These are phyloP conservation scores for Opisthocomus hoazin DNA, from an alignment of 2,113 vertebrate species.

Conservation along the genomic window DNA sequence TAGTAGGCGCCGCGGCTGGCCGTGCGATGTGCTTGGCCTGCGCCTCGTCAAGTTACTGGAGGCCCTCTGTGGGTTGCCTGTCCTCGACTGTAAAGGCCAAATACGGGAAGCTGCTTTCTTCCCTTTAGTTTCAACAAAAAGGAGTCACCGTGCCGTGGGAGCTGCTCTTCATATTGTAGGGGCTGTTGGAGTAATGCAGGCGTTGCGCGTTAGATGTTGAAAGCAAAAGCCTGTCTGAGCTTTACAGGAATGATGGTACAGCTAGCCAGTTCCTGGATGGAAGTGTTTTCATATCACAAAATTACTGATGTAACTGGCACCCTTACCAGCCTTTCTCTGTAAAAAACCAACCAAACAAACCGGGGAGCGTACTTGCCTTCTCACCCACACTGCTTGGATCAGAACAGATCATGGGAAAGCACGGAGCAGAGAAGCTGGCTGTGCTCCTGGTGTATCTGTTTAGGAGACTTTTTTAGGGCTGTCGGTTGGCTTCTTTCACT, in stretches of 20 bases:
- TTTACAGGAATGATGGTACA: neutral
- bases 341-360: neutral
- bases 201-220: rapidly evolving
- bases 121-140: neutral
- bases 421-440: neutral
- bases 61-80: neutral
- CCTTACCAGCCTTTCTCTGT: neutral
- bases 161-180: neutral
- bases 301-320: neutral
- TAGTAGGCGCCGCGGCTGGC: neutral
- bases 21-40: neutral
- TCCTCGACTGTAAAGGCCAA: neutral
- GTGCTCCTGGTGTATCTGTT: rapidly evolving
- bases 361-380: neutral
- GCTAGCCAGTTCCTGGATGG: neutral
- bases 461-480: neutral
- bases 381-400: neutral
- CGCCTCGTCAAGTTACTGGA: neutral
- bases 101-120: neutral
- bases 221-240: neutral
- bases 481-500: neutral
- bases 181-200: no score
- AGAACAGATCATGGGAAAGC: neutral
- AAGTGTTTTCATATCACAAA: neutral
- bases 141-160: rapidly evolving